Conservation (phyloP, 2,888 invertebrate species). For the Chironomus tentans region DNA sequence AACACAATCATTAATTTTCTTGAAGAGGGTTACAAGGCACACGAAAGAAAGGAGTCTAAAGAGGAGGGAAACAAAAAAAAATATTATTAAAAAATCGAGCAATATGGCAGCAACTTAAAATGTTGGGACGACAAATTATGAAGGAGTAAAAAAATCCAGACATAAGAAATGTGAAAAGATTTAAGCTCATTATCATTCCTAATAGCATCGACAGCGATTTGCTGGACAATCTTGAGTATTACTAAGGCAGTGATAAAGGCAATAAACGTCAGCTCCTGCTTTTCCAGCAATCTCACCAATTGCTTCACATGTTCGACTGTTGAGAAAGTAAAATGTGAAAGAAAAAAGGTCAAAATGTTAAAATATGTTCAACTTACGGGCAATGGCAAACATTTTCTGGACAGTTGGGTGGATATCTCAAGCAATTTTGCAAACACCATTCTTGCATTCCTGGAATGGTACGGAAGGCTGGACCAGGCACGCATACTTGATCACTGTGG, state of each 20-base stretch:
- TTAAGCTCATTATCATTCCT: slow-evolving; percentile 31
- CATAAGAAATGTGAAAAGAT: not conserved
- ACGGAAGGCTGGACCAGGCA: slow-evolving; percentile 55
- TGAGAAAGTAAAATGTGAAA: slow-evolving; percentile 36
- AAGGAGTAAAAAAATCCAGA: not conserved
- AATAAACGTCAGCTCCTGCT: slow-evolving; percentile 71
- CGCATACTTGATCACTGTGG: slow-evolving; percentile 67
- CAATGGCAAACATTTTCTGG: slow-evolving; percentile 66
- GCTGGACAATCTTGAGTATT: slow-evolving; percentile 60
- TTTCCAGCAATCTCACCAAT: slow-evolving; percentile 63
- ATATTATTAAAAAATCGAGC: not conserved
- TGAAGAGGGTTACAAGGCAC: not conserved
- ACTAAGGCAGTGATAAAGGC: slow-evolving; percentile 77
- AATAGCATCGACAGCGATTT: slow-evolving; percentile 63
- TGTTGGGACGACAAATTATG: not conserved
- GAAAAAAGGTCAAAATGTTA: not conserved
- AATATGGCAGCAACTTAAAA: slow-evolving; percentile 11
- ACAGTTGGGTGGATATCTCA: slow-evolving; percentile 80
- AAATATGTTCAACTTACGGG: slow-evolving; percentile 58
- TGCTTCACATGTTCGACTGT: slow-evolving; percentile 70
- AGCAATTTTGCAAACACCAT: slow-evolving; percentile 80
- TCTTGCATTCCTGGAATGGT: slow-evolving; percentile 64
- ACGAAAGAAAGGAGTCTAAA: not conserved
- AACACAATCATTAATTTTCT: slow-evolving; percentile 6
- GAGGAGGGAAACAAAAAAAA: not conserved